These are phyloP conservation scores for Limosa lapponica DNA, from an alignment of 2,797 vertebrate species.

Conservation along the genomic window DNA sequence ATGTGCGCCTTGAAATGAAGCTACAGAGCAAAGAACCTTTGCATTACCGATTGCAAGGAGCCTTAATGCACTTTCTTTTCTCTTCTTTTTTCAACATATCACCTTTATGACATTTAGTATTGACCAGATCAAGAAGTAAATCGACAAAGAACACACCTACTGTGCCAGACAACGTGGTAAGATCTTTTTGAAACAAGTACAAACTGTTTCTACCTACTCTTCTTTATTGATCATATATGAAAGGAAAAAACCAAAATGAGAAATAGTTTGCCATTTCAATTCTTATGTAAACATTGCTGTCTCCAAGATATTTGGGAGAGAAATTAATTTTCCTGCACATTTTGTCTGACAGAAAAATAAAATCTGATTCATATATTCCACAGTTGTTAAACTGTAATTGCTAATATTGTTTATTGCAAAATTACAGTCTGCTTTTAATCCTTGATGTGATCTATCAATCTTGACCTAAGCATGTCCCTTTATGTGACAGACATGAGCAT, in stretches of 20 bases:
- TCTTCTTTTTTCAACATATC: neutral
- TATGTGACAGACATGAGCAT: neutral
- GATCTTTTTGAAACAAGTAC: neutral
- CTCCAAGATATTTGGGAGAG: neutral
- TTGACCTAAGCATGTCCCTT: neutral
- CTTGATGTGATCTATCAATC: neutral
- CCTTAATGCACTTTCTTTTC: neutral
- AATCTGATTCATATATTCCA: neutral
- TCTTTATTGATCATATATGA: neutral
- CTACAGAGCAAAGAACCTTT: neutral
- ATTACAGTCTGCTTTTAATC: neutral
- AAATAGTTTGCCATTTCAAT: neutral
- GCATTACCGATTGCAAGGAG: neutral
- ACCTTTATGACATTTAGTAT: neutral
- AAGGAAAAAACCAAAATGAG: neutral
- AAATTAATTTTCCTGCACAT: neutral
- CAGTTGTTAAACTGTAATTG: neutral
- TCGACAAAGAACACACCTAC: neutral
- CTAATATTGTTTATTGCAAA: neutral
- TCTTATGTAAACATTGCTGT: neutral
- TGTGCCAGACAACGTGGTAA: neutral
- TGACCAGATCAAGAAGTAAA: neutral
- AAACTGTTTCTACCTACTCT: neutral
- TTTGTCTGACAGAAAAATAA: neutral
- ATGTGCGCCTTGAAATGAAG: neutral